These are phyloP conservation scores for Chrysolina haemoptera DNA, from an alignment of 2,888 invertebrate species.

Conservation along the genomic window DNA sequence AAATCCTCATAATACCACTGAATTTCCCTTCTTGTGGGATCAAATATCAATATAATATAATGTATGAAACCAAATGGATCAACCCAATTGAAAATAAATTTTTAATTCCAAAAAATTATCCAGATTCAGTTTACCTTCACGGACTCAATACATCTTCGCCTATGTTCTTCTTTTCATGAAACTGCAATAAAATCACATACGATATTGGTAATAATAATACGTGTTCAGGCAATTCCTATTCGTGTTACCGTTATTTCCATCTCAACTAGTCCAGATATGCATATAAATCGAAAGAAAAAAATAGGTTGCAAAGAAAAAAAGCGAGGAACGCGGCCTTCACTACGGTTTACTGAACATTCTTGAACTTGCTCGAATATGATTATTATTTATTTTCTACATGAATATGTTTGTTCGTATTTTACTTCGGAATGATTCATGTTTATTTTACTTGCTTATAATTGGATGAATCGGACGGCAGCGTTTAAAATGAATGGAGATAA, in stretches of 20 bases:
- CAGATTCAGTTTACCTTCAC: not conserved
- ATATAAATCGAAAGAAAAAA: constrained; percentile 39
- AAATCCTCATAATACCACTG: too few species aligned
- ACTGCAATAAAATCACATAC: constrained; percentile 32
- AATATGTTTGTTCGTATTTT: constrained; percentile 33
- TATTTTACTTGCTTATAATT: constrained; percentile 29
- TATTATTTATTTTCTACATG: constrained; percentile 43
- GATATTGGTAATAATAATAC: constrained; percentile 31
- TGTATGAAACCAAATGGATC: too few species aligned
- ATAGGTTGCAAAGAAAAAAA: constrained; percentile 45
- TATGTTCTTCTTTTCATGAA: not conserved
- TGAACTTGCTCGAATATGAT: constrained; percentile 55
- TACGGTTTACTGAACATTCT: constrained; percentile 56
- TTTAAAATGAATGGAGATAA: constrained; percentile 17
- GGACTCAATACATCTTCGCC: not conserved
- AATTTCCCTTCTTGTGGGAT: too few species aligned
- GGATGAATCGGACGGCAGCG: not conserved
- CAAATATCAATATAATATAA: too few species aligned
- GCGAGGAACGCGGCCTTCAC: constrained; percentile 56
- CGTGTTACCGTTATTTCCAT: constrained; percentile 53
- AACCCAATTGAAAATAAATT: too few species aligned
- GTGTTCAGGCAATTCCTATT: constrained; percentile 40
- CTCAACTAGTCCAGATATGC: constrained; percentile 49
- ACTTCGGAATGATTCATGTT: constrained; percentile 30
- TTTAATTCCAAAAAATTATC: too few species aligned